These are phyloP conservation scores for Acrocephalus arundinaceus DNA, from an alignment of 2,113 vertebrate genomes.

Conservation along the genomic window DNA sequence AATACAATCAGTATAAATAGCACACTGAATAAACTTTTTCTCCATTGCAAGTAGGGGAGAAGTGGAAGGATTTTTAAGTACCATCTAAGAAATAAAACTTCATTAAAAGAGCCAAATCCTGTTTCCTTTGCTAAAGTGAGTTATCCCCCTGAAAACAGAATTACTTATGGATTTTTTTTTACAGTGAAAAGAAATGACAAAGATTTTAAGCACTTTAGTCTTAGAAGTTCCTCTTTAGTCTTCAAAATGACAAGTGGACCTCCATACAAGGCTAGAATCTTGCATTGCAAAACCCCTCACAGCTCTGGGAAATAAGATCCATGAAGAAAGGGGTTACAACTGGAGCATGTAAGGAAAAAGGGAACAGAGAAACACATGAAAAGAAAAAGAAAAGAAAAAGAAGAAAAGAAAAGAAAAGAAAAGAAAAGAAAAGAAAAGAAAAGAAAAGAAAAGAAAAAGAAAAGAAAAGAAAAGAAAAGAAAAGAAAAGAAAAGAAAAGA, in stretches of 20 bases:
- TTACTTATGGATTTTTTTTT: neutral
- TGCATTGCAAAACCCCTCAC: fast-evolving
- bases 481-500: too few species aligned
- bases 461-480: fast-evolving
- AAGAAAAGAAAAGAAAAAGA: too few species aligned
- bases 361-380: neutral
- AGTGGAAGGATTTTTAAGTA: neutral
- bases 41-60: neutral
- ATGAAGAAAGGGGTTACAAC: neutral
- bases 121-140: neutral
- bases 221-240: neutral
- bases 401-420: too few species aligned
- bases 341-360: neutral
- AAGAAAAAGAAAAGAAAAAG: neutral
- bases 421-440: too few species aligned
- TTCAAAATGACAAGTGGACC: neutral
- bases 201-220: neutral
- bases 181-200: neutral
- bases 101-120: neutral
- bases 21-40: neutral
- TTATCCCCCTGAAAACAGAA: neutral
- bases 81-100: neutral
- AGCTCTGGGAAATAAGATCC: neutral
- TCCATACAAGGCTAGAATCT: neutral
- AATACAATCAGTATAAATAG: neutral